Evolutionary conservation across 2,888 invertebrate genomes (phyloP), one percentile per base, ranked within the genome.

Genomic region (Polymixis lichenea): DNA sequence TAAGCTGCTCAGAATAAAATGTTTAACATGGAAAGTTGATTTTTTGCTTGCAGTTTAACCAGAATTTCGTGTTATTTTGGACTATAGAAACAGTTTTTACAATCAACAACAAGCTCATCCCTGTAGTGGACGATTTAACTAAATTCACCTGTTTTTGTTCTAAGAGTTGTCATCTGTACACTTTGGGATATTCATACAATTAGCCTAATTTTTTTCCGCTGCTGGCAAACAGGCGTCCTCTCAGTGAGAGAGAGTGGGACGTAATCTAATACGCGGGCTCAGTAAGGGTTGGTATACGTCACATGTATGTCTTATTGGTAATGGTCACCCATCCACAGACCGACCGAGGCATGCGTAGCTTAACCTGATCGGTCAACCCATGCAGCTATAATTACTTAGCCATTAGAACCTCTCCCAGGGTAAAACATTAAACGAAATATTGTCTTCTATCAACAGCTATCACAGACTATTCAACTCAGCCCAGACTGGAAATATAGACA

Each of bases 1-100:
- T 84, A 81, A 84, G 72, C 75, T 70, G 46, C 38, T 62, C 53
- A 38, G 74, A 64, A 75, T 67, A 66, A 83, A 83, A 83, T 77
- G 61, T 65, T 83, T 70, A 55, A 77, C 46, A 71, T 68, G 55
- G 32, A 67, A 60, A 73, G 28, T 75, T 71, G 43, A 81, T 66
- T 79, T 78, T 69, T 79, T 81, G 65, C 17, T 28, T 38, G 32
- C 17, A 19, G 73, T 61, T 60, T 55, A 55, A 62, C 43, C 67
- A 25, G 13, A 77, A 19, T 38, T 61, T 61, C n/a, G 46, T 46
- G 65, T 78, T 60, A 22, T 68, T 51, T 60, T 0, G 46, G 53
- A 66, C 51, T 38, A 53, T 6, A 72, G 17, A 60, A n/a, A n/a
- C n/a, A 11, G 17, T 62, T 22, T 19, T 25, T 7, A 32, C 13